Evolutionary conservation across 1,140 invertebrate genomes (phyloP), one percentile per base, ranked within the genome.

Genomic region (Sitophilus oryzae): DNA sequence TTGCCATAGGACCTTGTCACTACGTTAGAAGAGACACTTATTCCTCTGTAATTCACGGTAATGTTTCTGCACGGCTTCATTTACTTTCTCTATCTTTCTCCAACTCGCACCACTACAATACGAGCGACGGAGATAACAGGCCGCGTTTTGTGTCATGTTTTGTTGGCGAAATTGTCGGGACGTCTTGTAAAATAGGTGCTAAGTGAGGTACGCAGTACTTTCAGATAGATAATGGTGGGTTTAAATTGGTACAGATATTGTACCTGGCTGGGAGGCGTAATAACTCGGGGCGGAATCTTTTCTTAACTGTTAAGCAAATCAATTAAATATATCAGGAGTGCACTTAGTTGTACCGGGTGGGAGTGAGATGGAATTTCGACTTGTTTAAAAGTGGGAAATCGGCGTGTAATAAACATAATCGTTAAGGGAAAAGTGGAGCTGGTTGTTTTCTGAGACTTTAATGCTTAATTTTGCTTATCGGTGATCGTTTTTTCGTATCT

Each of bases 11-110:
- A 56, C 54, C 53, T 42, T 36, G 41, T 43, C 30, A 41, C 35
- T 60, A 52, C 56, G 53, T 52, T 51, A n/a, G 36, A 37, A 54
- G 42, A 46, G 58, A 56, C 58, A 60, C 58, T 60, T 60, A 60
- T 60, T 43, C 52, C 46, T 38, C 48, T 60, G 53, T 60, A 60
- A 60, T 55, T 60, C 58, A 60, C 53, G 38, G 53, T 60, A 60
- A 60, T 56, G 58, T 56, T 46, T 41, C 38, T 14, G 20, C 52
- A 42, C 52, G 52, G 25, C 52, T 55, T 55, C 52, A 55, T 48
- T 55, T 55, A 55, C 44, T 40, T 19, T 37, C 48, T 41, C 46
- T 48, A 22, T 55, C 52, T 25, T 41, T 55, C n/a, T 48, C 38
- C 36, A 45, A 48, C 42, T 42, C 40, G 21, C 22, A 23, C 41